Percentiles rank a stretch among this genome's conserved stretches.
These are phyloP conservation scores for Phaethornis superciliosus DNA, from an alignment of 2,113 vertebrate species.

Conservation along the genomic window DNA sequence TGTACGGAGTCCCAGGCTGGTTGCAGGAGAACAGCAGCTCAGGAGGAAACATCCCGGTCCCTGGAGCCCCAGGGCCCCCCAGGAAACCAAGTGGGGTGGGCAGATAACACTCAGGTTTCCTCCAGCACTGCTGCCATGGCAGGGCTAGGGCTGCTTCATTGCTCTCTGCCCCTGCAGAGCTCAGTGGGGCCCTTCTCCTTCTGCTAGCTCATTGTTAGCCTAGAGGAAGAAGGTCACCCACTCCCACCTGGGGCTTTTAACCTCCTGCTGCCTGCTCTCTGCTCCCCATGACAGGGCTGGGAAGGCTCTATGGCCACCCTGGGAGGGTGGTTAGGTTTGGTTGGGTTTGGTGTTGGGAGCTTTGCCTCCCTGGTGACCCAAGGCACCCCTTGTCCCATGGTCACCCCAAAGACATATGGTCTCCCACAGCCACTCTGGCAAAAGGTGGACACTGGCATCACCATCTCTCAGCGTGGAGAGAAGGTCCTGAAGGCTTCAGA, in stretches of 20 bases:
- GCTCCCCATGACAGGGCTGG: rapidly evolving
- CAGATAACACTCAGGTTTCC: conserved; percentile 50
- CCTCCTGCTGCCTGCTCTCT: not conserved
- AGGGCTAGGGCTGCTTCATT: not conserved
- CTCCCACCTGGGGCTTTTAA: conserved; percentile 36
- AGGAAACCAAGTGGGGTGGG: conserved; percentile 1
- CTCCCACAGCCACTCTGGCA: not conserved
- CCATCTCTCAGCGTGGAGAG: not conserved
- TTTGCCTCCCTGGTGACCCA: not conserved
- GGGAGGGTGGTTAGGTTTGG: not conserved
- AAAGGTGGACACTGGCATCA: not conserved
- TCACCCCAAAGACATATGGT: rapidly evolving
- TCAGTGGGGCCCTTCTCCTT: not conserved
- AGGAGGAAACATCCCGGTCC: not conserved
- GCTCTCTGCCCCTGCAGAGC: not conserved
- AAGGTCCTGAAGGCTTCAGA: not conserved
- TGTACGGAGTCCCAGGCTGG: not conserved
- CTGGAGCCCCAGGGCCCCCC: not conserved
- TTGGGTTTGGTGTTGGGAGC: not conserved
- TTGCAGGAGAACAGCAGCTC: not conserved
- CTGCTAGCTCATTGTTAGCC: not conserved
- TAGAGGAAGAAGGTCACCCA: conserved; percentile 38
- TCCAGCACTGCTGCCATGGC: not conserved
- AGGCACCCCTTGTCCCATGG: not conserved
- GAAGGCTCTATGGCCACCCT: not conserved